These are phyloP conservation scores for Spodoptera exigua DNA, from an alignment of 2,888 invertebrate genomes.

Conservation along the genomic window DNA sequence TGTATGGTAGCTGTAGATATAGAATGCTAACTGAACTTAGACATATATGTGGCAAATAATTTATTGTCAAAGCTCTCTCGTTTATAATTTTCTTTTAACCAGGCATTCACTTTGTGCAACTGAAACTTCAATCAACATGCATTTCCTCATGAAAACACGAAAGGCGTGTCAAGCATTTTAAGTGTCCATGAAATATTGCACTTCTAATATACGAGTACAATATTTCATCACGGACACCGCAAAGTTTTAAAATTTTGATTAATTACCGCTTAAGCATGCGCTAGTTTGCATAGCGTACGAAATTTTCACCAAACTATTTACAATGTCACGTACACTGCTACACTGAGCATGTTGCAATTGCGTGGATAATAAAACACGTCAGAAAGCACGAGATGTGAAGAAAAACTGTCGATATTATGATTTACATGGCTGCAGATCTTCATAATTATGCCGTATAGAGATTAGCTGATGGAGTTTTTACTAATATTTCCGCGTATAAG, in stretches of 20 bases:
- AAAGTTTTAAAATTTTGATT: conserved; percentile 13
- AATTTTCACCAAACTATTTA: conserved; percentile 28
- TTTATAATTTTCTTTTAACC: too few species aligned
- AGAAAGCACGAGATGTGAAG: conserved; percentile 42
- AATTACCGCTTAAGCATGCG: conserved; percentile 15
- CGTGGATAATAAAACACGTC: conserved; percentile 26
- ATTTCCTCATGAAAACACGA: conserved; percentile 9
- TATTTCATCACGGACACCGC: not conserved
- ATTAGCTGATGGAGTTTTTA: conserved; percentile 23
- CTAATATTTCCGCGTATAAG: conserved; percentile 27
- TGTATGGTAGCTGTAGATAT: conserved; percentile 9
- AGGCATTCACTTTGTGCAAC: too few species aligned
- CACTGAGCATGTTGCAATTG: conserved; percentile 12
- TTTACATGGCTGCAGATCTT: conserved; percentile 42
- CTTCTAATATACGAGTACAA: conserved; percentile 11
- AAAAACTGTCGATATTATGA: conserved; percentile 39
- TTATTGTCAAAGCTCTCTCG: not conserved
- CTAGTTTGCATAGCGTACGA: conserved; percentile 16
- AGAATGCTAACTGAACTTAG: too few species aligned
- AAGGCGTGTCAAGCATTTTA: conserved; percentile 10
- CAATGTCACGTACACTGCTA: not conserved
- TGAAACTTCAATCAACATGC: not conserved
- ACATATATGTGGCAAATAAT: not conserved
- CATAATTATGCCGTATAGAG: conserved; percentile 35
- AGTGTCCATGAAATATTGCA: conserved; percentile 6